A percentile compares a stretch with the other conserved stretches of the same genome.
These are phyloP conservation scores for Nowickia ferox DNA, from an alignment of 2,888 invertebrate species.

Conservation along the genomic window DNA sequence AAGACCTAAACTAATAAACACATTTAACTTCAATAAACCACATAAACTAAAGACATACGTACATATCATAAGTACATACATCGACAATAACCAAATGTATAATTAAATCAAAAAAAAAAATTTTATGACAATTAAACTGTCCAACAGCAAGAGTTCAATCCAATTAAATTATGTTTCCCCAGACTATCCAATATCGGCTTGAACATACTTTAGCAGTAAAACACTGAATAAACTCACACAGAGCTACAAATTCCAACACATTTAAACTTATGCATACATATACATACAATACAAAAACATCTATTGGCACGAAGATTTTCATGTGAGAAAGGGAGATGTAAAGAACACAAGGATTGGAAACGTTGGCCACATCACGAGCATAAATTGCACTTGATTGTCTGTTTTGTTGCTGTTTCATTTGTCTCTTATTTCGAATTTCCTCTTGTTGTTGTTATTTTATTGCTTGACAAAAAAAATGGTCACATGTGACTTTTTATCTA, in stretches of 20 bases:
- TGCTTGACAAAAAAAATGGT: no score
- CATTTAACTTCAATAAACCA: constrained; percentile 39
- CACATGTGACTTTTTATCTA: no score
- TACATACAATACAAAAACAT: neutral
- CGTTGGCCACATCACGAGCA: constrained; percentile 3
- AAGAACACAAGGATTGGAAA: neutral
- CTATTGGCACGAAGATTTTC: neutral
- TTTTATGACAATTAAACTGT: constrained; percentile 57
- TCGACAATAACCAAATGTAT: constrained; percentile 44
- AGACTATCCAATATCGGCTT: constrained; percentile 36
- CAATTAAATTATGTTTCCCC: constrained; percentile 60
- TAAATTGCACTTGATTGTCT: constrained; percentile 1
- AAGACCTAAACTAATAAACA: constrained; percentile 24
- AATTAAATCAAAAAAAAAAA: constrained; percentile 64
- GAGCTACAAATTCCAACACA: neutral
- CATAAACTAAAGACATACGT: constrained; percentile 5
- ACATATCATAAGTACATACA: neutral
- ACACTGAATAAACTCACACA: neutral
- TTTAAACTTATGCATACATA: neutral
- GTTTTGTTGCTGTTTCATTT: neutral
- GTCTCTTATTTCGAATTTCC: constrained; percentile 30
- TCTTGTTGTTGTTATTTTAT: neutral
- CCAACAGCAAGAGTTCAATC: constrained; percentile 60
- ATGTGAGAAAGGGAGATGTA: neutral
- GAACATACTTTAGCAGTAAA: neutral